Evolutionary conservation across 2,888 invertebrate genomes (phyloP).

Genomic region (Sesia bembeciformis): DNA sequence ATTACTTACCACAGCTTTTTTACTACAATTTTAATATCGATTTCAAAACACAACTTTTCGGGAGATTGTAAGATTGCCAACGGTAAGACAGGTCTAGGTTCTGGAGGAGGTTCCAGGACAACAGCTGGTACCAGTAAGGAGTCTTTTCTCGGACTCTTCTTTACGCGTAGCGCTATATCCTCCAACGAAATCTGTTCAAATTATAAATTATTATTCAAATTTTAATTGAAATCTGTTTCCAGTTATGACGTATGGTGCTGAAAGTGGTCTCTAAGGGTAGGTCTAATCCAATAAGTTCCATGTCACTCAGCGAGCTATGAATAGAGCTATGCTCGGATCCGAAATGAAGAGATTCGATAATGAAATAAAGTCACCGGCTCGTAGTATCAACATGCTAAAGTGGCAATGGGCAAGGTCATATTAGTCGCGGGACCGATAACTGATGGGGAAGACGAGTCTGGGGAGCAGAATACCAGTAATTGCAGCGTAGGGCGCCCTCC

Average conservation of each 20-base stretch:
- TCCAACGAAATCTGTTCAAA: neutral
- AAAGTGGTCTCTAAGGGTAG: no score
- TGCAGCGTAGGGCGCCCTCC: no score
- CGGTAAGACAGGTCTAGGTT: constrained; percentile 20
- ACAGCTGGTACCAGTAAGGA: neutral
- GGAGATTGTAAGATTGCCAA: constrained; percentile 28
- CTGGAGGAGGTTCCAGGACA: neutral
- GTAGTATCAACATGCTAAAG: no score
- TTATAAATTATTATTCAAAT: neutral
- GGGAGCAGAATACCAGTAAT: no score
- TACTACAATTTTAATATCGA: constrained; percentile 21
- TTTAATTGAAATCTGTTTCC: neutral
- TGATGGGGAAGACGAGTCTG: no score
- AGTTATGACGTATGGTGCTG: neutral
- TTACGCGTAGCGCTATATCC: neutral
- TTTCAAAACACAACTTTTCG: constrained; percentile 17
- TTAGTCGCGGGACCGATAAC: no score
- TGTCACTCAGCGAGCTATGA: no score
- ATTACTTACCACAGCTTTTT: constrained; percentile 23
- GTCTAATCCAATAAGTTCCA: no score
- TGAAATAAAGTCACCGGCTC: no score
- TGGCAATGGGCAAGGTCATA: no score
- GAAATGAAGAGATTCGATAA: no score
- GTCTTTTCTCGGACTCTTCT: neutral
- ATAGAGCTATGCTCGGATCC: no score